These are phyloP conservation scores for Lymantria dispar DNA, from an alignment of 2,888 invertebrate species.

Conservation along the genomic window DNA sequence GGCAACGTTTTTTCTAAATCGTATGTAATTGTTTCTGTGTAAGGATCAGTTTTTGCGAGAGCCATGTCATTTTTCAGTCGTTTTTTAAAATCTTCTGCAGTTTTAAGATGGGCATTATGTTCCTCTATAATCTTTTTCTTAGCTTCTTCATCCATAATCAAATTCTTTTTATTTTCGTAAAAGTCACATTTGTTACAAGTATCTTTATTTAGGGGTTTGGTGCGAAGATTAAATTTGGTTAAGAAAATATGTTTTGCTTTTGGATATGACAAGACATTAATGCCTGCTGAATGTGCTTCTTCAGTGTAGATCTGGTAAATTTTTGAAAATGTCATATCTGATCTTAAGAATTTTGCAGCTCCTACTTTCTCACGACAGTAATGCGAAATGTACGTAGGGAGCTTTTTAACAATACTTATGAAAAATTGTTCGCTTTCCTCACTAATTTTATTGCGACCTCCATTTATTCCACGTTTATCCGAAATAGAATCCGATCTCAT, in stretches of 20 bases:
- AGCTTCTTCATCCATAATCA: slow-evolving; percentile 4
- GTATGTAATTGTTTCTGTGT: slow-evolving; percentile 9
- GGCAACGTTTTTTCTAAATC: slow-evolving; percentile 10
- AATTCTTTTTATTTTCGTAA: slow-evolving; percentile 7
- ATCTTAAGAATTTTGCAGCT: slow-evolving; percentile 8
- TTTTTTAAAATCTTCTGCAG: slow-evolving; percentile 6
- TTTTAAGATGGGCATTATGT: slow-evolving; percentile 8
- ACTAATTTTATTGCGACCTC: slow-evolving; percentile 11
- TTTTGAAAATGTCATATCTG: slow-evolving; percentile 14
- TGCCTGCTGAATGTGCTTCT: slow-evolving; percentile 4
- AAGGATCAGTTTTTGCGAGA: slow-evolving; percentile 9
- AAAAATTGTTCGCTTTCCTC: slow-evolving; percentile 10
- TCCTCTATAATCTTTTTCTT: slow-evolving; percentile 8
- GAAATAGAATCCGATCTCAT: slow-evolving; percentile 8
- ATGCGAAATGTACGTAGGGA: slow-evolving; percentile 13
- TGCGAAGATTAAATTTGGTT: slow-evolving; percentile 13
- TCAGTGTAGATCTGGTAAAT: slow-evolving; percentile 9
- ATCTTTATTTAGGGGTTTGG: slow-evolving; percentile 14
- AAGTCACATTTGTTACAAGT: slow-evolving; percentile 12
- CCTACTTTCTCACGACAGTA: slow-evolving; percentile 6
- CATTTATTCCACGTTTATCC: slow-evolving; percentile 9
- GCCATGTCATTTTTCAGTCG: slow-evolving; percentile 10
- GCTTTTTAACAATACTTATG: slow-evolving; percentile 9
- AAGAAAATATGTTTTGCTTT: slow-evolving; percentile 6
- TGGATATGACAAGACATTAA: slow-evolving; percentile 5